Percentiles rank a stretch among this genome's conserved stretches.
phyloP scores from a whole-genome alignment of 1,140 invertebrate species.

The Asobara japonica region DNA sequence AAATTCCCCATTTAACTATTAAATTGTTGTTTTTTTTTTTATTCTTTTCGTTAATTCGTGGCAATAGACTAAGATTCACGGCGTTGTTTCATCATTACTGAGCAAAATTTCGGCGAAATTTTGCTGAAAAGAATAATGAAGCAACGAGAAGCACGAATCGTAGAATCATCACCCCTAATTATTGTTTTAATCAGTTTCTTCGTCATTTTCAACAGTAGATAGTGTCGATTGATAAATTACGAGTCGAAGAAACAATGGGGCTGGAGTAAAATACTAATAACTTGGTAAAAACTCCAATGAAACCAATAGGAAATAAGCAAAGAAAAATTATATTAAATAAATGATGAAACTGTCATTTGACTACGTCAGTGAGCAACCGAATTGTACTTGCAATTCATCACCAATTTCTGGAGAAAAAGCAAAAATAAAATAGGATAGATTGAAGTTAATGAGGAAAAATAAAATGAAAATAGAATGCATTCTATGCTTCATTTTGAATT shows the following conservation, averaged over 20 bases:
- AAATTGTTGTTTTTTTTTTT: neutral
- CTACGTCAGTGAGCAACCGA: neutral
- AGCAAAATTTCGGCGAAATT: neutral
- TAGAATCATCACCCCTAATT: slow-evolving; percentile 9
- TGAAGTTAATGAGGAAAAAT: slow-evolving; percentile 5
- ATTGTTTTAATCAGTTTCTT: neutral
- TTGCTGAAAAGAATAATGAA: neutral
- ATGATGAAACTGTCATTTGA: neutral
- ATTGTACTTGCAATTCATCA: neutral
- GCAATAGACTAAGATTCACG: neutral
- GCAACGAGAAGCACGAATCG: neutral
- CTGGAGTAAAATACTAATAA: neutral
- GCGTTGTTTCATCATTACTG: neutral
- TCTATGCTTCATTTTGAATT: neutral
- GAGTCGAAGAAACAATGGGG: neutral
- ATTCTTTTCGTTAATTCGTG: neutral
- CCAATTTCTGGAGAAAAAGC: neutral
- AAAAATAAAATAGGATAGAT: neutral
- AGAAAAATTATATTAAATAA: neutral
- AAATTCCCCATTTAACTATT: slow-evolving; percentile 8
- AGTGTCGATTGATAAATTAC: neutral
- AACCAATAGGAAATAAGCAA: neutral
- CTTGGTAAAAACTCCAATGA: neutral
- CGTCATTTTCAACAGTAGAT: neutral
- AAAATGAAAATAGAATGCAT: neutral